These are phyloP conservation scores for Glaucopsyche alexis DNA, from an alignment of 2,888 invertebrate genomes.

Conservation along the genomic window DNA sequence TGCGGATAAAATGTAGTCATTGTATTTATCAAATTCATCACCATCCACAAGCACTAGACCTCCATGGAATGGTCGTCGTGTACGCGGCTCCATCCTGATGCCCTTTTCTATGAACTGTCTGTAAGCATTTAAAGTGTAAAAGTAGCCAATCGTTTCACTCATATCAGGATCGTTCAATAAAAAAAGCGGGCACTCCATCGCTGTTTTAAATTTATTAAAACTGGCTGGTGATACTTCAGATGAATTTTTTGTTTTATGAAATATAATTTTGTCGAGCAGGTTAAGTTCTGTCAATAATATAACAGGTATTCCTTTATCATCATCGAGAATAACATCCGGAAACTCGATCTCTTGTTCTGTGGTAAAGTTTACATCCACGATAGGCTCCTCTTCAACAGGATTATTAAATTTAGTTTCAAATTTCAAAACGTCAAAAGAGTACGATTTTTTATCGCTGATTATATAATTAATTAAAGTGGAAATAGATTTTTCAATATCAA, in stretches of 20 bases:
- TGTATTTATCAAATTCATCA: conserved; percentile 51
- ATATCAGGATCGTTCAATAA: conserved; percentile 47
- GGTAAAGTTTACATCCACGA: conserved; percentile 45
- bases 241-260: conserved; percentile 37
- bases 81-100: conserved; percentile 49
- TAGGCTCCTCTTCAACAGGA: conserved; percentile 42
- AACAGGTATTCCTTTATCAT: conserved; percentile 53
- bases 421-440: conserved; percentile 49
- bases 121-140: conserved; percentile 51
- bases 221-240: conserved; percentile 40
- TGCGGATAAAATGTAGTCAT: conserved; percentile 52
- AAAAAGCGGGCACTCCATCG: conserved; percentile 50
- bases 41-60: conserved; percentile 50
- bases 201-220: conserved; percentile 48
- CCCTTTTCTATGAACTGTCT: conserved; percentile 45
- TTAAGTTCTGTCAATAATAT: conserved; percentile 45
- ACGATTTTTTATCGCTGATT: conserved; percentile 48
- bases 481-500: conserved; percentile 49
- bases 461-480: conserved; percentile 53
- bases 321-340: conserved; percentile 51
- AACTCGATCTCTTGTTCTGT: conserved; percentile 51
- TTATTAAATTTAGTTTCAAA: conserved; percentile 43
- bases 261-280: conserved; percentile 49
- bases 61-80: conserved; percentile 48
- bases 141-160: conserved; percentile 51